phyloP scores from a whole-genome alignment of 1,140 invertebrate genomes.

The Bombyx mandarina region DNA sequence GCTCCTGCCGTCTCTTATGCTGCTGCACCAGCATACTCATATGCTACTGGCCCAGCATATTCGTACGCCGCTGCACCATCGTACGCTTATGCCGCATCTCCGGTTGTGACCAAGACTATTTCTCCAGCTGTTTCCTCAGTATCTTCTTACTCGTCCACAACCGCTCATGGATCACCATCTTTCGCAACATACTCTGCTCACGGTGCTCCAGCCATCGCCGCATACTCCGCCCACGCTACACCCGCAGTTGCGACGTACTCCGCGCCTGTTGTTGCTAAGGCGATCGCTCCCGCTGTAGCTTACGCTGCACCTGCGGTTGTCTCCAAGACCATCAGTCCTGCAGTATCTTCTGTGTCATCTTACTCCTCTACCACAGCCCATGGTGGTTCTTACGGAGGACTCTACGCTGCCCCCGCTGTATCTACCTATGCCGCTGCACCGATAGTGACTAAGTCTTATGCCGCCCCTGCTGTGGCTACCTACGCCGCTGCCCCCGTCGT shows the following conservation, averaged over 20 bases:
- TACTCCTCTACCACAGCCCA: conserved; percentile 37
- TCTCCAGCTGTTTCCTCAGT: conserved; percentile 48
- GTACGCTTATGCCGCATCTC: conserved; percentile 24
- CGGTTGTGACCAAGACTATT: conserved; percentile 21
- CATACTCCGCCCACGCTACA: conserved; percentile 17
- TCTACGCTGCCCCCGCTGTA: conserved; percentile 25
- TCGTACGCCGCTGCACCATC: conserved; percentile 23
- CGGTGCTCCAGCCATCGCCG: conserved; percentile 13
- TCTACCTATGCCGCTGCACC: conserved; percentile 20
- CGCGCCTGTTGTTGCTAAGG: conserved; percentile 13
- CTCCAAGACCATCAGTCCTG: conserved; percentile 29
- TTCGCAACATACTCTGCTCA: conserved; percentile 18
- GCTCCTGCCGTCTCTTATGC: conserved; percentile 18
- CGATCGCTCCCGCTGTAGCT: conserved; percentile 4
- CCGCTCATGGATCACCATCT: conserved; percentile 36
- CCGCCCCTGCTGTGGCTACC: conserved; percentile 18
- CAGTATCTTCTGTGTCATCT: conserved; percentile 36
- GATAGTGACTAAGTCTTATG: conserved; percentile 12
- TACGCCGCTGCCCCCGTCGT: conserved; percentile 12
- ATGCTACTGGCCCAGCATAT: conserved; percentile 14
- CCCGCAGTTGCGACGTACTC: conserved; percentile 22
- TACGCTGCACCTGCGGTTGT: conserved; percentile 23
- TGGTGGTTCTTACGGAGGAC: conserved; percentile 10
- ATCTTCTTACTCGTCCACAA: conserved; percentile 47
- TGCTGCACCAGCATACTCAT: conserved; percentile 19